Base-by-base conservation (phyloP, 1,140 invertebrate genomes). In the Zaprionus vittiger region DNA sequence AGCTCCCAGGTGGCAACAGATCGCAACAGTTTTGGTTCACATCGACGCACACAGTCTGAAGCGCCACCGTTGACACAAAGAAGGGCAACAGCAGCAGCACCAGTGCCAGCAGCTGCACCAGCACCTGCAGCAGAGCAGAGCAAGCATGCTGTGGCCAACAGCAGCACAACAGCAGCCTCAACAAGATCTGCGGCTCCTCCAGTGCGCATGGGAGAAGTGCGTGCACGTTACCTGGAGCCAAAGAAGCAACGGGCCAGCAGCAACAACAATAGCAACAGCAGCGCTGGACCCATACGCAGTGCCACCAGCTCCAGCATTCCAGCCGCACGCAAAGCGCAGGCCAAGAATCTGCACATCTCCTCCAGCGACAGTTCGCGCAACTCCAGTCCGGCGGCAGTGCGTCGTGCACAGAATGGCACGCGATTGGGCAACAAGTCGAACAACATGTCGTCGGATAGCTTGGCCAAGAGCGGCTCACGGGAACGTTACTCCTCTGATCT, bases 321-420 rank as follows among this genome's bases (percentile, higher is more conserved):
- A 14, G 73, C 78, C 20, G 86, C 38, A 73, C 67, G 83, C 14
- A 85, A 79, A 38, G 80, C 83, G 4, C 77, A 73, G 17, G 81
- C 85, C n/a, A 91, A 91, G 59, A 85, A 83, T 44, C 81, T 91
- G 60, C 90, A 91, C 61, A 87, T 91, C 59, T 93, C 92, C 15
- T 93, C 92, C 62, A 93, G 92, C 73, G 92, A 92, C 44, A 93
- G 91, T 74, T 93, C 95, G 0, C 95, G 95, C 55, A 95, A 95
- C 55, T 95, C 95, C 1, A 96, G 95, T 87, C 95, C 95, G 12
- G 95, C 95, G 6, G 73, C 77, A 1, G 94, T 95, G 80, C 94
- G 94, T 60, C 93, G 94, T 28, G 55, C 93, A 91, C 61, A 80
- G 14, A 92, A 87, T 65, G 84, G 77, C 47, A 38, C 57, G n/a